Evolutionary conservation across 1,140 invertebrate species (phyloP), one percentile per base, ranked within the genome.

Genomic region (Caerostris extrusa): DNA sequence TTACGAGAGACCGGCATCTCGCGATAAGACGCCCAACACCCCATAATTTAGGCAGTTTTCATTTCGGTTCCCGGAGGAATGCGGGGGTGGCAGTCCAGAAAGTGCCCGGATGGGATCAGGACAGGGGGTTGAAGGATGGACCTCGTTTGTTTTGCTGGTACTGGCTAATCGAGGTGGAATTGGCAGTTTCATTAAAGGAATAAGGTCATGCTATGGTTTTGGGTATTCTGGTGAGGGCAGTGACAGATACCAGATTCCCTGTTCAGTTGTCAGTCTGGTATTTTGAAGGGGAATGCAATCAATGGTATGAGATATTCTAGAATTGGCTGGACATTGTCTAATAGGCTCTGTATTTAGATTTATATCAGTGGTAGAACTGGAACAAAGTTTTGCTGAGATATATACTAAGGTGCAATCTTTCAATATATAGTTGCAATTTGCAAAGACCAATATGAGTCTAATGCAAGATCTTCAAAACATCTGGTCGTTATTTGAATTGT

Each of bases 41-140:
- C 91, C 91, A 93, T 93, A 93, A 93, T 93, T 93, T 77, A 93
- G 91, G 77, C 83, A 93, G 64, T 93, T 93, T 93, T 93, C 91
- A 93, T 93, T 93, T 93, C 85, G 91, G 58, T 53, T 34, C 89
- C 77, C 57, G 90, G 53, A 34, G 90, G 82, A 93, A 93, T 93
- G 82, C 91, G 55, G 83, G 67, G 67, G 91, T 19, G n/a, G 7
- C 69, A 19, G n/a, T 81, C 64, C 82, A 34, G 34, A 34, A 34
- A 34, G 34, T 81, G 53, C 87, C 19, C 61, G 69, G 57, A 3
- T 58, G 61, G 71, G 34, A 12, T 12, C 8, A 19, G 50, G 71
- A n/a, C 61, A 67, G 17, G 71, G 34, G 71, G 34, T 12, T 58
- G 89, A 77, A 69, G 19, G 64, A 81, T 77, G 89, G 53, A 67